These are phyloP conservation scores for Brachionus asplanchnoidis DNA, from an alignment of 1,140 invertebrate genomes.

Conservation along the genomic window DNA sequence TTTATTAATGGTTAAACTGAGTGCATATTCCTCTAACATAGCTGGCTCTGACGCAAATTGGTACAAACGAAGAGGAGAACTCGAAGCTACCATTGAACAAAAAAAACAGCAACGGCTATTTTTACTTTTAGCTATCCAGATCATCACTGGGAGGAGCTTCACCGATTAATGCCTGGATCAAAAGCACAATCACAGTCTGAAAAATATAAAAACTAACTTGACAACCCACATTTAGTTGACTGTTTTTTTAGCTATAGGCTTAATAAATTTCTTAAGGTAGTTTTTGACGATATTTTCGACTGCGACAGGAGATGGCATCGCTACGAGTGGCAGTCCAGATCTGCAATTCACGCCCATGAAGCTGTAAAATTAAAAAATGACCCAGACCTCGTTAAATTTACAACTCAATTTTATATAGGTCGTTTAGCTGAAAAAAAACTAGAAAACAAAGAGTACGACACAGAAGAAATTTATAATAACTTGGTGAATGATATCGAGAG, in stretches of 20 bases:
- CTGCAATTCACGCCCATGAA: background rate
- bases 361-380: background rate
- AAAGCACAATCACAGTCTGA: background rate
- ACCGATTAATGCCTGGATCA: background rate
- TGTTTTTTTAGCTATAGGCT: background rate
- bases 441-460: background rate
- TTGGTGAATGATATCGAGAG: background rate
- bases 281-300: conserved; percentile 7
- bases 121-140: conserved; percentile 13
- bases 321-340: background rate
- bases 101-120: background rate
- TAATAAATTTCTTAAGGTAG: background rate
- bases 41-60: background rate
- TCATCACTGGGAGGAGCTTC: background rate
- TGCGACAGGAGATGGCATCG: background rate
- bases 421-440: background rate
- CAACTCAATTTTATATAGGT: background rate
- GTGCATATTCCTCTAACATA: background rate
- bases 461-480: background rate
- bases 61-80: background rate
- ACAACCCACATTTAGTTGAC: background rate
- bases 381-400: background rate
- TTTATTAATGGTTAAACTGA: background rate
- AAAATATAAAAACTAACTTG: background rate
- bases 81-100: background rate